Conservation (phyloP, 2,888 invertebrate species). For the Lycia hirtaria region DNA sequence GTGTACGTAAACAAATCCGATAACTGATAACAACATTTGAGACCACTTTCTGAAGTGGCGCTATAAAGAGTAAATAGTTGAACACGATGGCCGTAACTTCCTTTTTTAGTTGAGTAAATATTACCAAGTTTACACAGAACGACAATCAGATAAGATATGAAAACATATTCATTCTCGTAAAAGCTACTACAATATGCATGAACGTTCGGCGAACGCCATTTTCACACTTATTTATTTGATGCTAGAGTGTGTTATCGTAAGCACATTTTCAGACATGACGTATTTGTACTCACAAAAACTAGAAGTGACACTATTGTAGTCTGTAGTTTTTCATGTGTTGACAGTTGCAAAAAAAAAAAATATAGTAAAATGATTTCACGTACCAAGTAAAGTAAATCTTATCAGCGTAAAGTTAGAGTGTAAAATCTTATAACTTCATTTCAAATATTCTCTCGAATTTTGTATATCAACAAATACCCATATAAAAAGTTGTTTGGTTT, state of each 20-base stretch:
- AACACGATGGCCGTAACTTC: background rate
- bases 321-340: too few species aligned
- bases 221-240: background rate
- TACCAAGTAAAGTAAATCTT: too few species aligned
- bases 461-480: too few species aligned
- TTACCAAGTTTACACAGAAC: conserved; percentile 4
- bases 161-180: background rate
- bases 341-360: background rate
- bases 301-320: too few species aligned
- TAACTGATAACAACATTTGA: conserved; percentile 8
- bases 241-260: background rate
- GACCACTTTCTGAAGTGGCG: conserved; percentile 10
- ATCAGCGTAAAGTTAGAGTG: too few species aligned
- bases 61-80: background rate
- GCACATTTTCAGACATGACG: background rate
- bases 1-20: conserved; percentile 14
- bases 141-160: background rate
- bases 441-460: too few species aligned
- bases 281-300: background rate
- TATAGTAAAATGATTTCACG: too few species aligned
- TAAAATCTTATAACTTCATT: too few species aligned
- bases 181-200: background rate
- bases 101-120: background rate
- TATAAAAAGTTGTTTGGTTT: too few species aligned
- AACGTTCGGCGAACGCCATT: background rate